These are phyloP conservation scores for Idaea biselata DNA, from an alignment of 2,888 invertebrate species.

Conservation along the genomic window DNA sequence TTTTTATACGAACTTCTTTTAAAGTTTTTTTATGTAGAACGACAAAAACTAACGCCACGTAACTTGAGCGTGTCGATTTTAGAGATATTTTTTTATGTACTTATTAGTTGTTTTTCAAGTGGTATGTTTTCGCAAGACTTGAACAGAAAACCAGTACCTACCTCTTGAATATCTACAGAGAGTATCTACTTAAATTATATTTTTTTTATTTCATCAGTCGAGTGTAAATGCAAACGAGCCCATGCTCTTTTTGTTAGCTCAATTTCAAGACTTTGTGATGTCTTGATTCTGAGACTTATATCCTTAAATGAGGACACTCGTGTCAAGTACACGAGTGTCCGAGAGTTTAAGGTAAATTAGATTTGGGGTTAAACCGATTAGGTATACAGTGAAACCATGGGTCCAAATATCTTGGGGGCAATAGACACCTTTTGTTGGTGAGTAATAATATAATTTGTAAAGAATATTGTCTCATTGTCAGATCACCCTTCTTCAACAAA, in stretches of 20 bases:
- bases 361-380: not conserved
- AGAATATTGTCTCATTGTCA: not conserved
- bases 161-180: too few species aligned
- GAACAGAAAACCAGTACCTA: too few species aligned
- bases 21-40: not conserved
- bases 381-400: not conserved
- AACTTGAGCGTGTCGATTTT: not conserved
- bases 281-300: not conserved
- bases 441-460: not conserved
- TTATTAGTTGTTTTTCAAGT: too few species aligned
- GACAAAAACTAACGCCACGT: not conserved
- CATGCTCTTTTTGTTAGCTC: slow-evolving; percentile 58
- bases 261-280: slow-evolving; percentile 51
- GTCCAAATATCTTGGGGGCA: not conserved
- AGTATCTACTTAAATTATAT: too few species aligned
- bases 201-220: slow-evolving; percentile 10
- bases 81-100: too few species aligned
- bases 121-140: too few species aligned
- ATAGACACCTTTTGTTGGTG: not conserved
- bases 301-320: not conserved
- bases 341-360: not conserved
- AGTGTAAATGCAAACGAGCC: slow-evolving; percentile 8
- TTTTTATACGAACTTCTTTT: not conserved
- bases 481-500: not conserved
- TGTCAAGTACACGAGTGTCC: too few species aligned